Conservation (phyloP, 1,140 invertebrate species). For the Drosophila bocki region DNA sequence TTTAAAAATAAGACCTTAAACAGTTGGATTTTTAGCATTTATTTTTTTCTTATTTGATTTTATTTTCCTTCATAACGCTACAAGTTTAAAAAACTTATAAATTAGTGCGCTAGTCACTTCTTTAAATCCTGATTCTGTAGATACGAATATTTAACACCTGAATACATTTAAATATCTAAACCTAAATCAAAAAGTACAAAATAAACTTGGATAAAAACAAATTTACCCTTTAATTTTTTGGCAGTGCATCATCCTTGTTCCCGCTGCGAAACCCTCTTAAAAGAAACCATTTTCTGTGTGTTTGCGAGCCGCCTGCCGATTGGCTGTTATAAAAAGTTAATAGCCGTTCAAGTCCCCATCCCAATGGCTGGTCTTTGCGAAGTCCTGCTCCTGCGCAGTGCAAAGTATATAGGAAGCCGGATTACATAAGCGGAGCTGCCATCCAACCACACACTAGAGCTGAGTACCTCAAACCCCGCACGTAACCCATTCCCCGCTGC, state of each 20-base stretch:
- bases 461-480: slow-evolving; percentile 9
- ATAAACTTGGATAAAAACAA: neutral
- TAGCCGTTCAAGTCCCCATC: slow-evolving; percentile 38
- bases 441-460: slow-evolving; percentile 56
- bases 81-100: too few species aligned
- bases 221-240: slow-evolving; percentile 2
- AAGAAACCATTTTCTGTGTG: slow-evolving; percentile 69
- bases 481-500: slow-evolving; percentile 9
- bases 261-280: slow-evolving; percentile 4
- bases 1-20: neutral
- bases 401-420: slow-evolving; percentile 49
- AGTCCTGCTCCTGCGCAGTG: slow-evolving; percentile 72
- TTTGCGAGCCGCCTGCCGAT: slow-evolving; percentile 47
- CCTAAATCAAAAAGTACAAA: neutral
- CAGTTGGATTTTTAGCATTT: neutral
- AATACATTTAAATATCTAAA: neutral
- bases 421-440: slow-evolving; percentile 58
- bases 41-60: too few species aligned
- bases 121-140: neutral
- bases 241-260: slow-evolving; percentile 30
- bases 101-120: too few species aligned
- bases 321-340: slow-evolving; percentile 60
- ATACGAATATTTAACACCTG: neutral
- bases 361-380: neutral
- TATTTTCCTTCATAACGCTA: too few species aligned